Base-by-base conservation (phyloP, 2,888 invertebrate genomes). In the Asteroscopus sphinx region DNA sequence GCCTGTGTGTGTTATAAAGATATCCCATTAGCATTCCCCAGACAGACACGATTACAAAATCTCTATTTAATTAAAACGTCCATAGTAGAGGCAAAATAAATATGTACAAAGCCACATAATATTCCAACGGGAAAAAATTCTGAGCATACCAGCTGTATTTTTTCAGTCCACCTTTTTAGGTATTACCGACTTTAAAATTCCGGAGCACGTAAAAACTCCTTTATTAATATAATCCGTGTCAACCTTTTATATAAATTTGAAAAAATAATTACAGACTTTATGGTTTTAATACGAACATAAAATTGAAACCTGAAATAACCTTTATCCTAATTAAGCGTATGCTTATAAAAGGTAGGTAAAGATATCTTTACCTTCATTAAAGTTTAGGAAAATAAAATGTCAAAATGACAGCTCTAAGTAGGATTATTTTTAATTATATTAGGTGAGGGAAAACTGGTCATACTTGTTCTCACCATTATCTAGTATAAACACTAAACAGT, bases 251-350 rank as follows among this genome's bases (percentile, higher is more conserved):
- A 56, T 37, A 58, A 48, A 48, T 68, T 45, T 40, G 36, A 32
- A 42, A 62, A 68, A 68, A 58, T 62, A 73, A 69, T 69, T 58
- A 58, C 68, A 41, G 47, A 49, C 51, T 51, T 61, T 52, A 68
- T 54, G 69, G 73, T 57, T 71, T 57, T 62, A 54, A 57, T 58
- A 73, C 30, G 57, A 68, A 57, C 15, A 45, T 46, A 17, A 62
- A 68, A 68, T 68, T 73, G 45, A 73, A 73, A 52, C 44, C 51
- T 41, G 33, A 48, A 67, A 68, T 72, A 55, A 52, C 63, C 62
- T 35, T 73, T 73, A 73, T 57, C 46, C 49, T 73, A 73, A 69
- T 68, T 72, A 73, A 61, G 62, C 73, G n/a, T n/a, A n/a, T n/a
- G n/a, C n/a, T n/a, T n/a, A n/a, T n/a, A n/a, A n/a, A n/a, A n/a